Evolutionary conservation across 64 coral and sea anemone species (phyloP).

Genomic region (Porites lutea): DNA sequence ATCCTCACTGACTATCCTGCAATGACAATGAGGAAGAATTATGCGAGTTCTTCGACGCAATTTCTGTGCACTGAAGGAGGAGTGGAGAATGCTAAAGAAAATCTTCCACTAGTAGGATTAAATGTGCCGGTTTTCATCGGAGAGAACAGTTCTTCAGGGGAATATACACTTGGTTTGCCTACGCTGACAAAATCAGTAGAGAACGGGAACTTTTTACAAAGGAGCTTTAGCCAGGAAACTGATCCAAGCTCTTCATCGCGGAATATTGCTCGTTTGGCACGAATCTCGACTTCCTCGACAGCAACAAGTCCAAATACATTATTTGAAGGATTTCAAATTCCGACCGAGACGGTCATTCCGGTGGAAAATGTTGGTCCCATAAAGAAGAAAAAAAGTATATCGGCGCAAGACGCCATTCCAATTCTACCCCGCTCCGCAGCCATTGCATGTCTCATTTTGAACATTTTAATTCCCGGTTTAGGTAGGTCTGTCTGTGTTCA

Average conservation of each 20-base stretch:
- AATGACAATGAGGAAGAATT: not conserved
- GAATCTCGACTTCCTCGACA: slow-evolving; percentile 62
- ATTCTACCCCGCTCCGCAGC: slow-evolving; percentile 67
- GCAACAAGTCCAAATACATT: slow-evolving; percentile 63
- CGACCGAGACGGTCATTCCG: slow-evolving; percentile 84
- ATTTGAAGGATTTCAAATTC: slow-evolving; percentile 88
- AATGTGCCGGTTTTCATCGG: slow-evolving; percentile 15
- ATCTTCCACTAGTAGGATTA: not conserved
- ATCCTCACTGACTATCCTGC: not conserved
- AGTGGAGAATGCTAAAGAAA: slow-evolving; percentile 4
- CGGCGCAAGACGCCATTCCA: slow-evolving; percentile 82
- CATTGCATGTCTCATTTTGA: slow-evolving; percentile 81
- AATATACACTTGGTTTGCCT: not conserved
- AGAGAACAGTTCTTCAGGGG: not conserved
- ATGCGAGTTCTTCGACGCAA: slow-evolving; percentile 30
- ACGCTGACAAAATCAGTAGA: not conserved
- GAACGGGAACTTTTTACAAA: slow-evolving; percentile 54
- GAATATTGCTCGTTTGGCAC: slow-evolving; percentile 28
- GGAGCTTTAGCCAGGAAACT: slow-evolving; percentile 55
- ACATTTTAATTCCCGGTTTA: slow-evolving; percentile 81
- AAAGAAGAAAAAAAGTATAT: slow-evolving; percentile 45
- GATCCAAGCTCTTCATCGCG: not conserved
- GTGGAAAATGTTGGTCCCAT: slow-evolving; percentile 39
- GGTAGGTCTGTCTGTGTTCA: slow-evolving; percentile 54
- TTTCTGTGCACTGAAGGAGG: slow-evolving; percentile 4